Evolutionary conservation across 2,113 vertebrate species (phyloP).

Genomic region (Monarcha castaneiventris): DNA sequence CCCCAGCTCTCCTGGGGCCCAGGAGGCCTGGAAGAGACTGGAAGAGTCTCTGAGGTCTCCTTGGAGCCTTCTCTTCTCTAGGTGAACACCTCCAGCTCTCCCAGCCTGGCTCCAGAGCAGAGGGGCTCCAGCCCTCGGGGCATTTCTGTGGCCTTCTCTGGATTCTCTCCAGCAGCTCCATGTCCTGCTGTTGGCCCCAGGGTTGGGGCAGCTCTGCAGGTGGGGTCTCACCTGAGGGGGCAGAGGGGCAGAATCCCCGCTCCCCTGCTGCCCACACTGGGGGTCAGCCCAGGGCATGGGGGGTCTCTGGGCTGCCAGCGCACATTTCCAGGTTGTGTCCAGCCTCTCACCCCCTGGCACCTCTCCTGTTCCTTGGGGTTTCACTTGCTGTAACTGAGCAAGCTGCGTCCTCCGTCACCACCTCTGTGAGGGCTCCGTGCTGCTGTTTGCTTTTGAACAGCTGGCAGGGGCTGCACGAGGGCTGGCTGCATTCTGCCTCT

Average conservation of each 20-base stretch:
- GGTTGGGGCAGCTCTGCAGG: neutral
- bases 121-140: neutral
- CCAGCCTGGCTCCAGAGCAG: neutral
- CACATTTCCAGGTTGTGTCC: neutral
- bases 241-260: neutral
- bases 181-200: fast-evolving
- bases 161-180: neutral
- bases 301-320: neutral
- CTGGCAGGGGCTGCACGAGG: fast-evolving
- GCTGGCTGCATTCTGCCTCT: neutral
- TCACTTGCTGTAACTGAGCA: fast-evolving
- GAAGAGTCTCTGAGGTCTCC: fast-evolving
- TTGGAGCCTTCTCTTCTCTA: neutral
- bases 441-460: fast-evolving
- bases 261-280: neutral
- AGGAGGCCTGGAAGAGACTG: too few relatives aligned
- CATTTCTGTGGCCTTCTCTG: neutral
- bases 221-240: neutral
- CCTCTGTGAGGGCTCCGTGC: neutral
- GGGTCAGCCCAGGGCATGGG: neutral
- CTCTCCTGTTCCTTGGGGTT: too few relatives aligned
- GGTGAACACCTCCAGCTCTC: neutral
- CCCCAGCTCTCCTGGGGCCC: neutral
- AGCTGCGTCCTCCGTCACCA: fast-evolving
- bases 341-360: neutral